A percentile compares a stretch with the other conserved stretches of the same genome.
phyloP scores from a whole-genome alignment of 2,888 invertebrate species.

The Nomada goodeniana region DNA sequence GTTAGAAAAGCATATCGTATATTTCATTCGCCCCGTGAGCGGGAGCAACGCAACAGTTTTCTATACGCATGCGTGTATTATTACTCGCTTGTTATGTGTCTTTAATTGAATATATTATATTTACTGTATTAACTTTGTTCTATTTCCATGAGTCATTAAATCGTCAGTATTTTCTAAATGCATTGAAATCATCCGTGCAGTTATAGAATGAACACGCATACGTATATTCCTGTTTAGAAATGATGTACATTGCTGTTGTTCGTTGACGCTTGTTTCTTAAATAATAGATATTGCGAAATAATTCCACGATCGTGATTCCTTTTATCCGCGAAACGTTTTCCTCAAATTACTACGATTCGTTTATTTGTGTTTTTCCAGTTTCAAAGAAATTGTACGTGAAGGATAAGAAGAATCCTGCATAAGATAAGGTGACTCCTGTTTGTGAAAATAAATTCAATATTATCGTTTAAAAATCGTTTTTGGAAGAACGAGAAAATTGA shows the following conservation, averaged over 20 bases:
- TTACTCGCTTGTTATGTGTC: neutral
- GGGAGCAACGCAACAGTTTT: neutral
- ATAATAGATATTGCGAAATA: neutral
- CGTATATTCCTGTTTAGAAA: neutral
- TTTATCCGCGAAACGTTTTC: neutral
- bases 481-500: no score
- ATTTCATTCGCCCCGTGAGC: neutral
- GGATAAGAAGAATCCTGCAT: neutral
- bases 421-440: neutral
- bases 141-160: no score
- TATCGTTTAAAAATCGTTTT: no score
- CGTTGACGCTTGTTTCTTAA: neutral
- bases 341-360: neutral
- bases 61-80: neutral
- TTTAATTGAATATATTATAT: no score
- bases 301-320: neutral
- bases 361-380: neutral
- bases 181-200: no score
- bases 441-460: neutral
- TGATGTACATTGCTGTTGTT: neutral
- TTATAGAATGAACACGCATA: neutral
- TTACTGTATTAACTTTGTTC: no score
- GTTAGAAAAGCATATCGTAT: slow-evolving; percentile 20
- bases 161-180: no score
- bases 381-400: neutral